Evolutionary conservation across 2,888 invertebrate genomes (phyloP).

Genomic region (Pecten maximus): DNA sequence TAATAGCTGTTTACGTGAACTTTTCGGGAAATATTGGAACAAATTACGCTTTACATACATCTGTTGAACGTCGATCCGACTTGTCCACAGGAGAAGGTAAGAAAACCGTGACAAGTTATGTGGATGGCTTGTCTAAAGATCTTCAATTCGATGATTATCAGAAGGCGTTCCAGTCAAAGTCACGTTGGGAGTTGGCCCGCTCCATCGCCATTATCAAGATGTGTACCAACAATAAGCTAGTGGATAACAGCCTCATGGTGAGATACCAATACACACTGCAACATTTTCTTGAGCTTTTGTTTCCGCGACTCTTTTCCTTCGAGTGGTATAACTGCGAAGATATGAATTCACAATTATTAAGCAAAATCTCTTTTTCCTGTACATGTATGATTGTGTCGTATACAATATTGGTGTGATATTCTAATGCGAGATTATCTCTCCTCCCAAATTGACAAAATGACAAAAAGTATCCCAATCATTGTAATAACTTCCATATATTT

Average conservation of each 20-base stretch:
- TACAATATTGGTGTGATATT: too few species aligned
- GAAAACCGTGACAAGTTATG: not conserved
- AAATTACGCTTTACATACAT: not conserved
- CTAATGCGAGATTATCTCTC: too few species aligned
- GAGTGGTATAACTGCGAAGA: too few species aligned
- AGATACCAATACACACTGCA: not conserved
- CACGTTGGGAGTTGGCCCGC: slow-evolving; percentile 66
- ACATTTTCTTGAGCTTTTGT: not conserved
- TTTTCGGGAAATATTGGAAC: not conserved
- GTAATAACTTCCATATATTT: too few species aligned
- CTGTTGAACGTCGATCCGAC: not conserved
- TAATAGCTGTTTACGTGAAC: not conserved
- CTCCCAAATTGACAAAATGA: too few species aligned
- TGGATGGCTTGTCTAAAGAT: not conserved
- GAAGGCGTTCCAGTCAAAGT: slow-evolving; percentile 64
- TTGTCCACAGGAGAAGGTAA: not conserved
- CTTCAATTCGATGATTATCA: slow-evolving; percentile 59
- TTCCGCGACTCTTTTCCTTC: too few species aligned
- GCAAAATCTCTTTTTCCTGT: too few species aligned
- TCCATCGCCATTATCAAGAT: slow-evolving; percentile 69
- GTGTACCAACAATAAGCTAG: slow-evolving; percentile 70
- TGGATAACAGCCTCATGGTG: slow-evolving; percentile 71
- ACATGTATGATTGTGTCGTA: too few species aligned
- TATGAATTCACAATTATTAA: too few species aligned
- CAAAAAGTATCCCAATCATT: too few species aligned